phyloP scores from a whole-genome alignment of 2,113 vertebrate species.

The Uropsilus gracilis region DNA sequence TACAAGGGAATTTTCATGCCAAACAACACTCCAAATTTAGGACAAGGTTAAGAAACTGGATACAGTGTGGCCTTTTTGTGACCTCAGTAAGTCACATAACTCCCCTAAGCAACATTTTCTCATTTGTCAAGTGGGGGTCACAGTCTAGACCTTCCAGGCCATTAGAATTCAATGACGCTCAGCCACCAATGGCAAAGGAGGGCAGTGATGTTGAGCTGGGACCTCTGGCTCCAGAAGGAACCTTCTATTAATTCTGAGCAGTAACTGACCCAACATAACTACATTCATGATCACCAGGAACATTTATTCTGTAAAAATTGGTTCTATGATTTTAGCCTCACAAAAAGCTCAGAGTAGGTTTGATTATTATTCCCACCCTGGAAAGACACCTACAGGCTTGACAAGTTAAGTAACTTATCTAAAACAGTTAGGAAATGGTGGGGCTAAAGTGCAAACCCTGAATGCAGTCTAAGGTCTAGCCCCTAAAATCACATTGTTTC shows the following conservation, averaged over 20 bases:
- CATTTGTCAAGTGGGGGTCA: neutral
- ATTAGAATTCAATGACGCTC: neutral
- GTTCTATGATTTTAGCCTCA: neutral
- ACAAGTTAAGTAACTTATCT: neutral
- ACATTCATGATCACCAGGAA: neutral
- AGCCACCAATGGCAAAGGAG: neutral
- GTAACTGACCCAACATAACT: neutral
- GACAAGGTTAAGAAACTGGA: neutral
- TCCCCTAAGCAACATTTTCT: neutral
- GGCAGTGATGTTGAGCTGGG: neutral
- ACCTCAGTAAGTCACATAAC: neutral
- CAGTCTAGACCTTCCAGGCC: neutral
- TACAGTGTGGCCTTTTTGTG: neutral
- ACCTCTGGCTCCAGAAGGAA: neutral
- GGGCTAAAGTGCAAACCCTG: neutral
- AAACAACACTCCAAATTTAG: rapidly evolving
- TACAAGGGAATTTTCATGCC: neutral
- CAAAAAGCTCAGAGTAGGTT: neutral
- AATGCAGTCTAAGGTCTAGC: neutral
- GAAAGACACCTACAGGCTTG: neutral
- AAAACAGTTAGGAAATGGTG: neutral
- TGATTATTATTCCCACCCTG: neutral
- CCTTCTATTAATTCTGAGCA: neutral
- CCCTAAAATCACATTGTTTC: neutral
- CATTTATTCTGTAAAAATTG: neutral